A percentile compares a stretch with the other conserved stretches of the same genome.
Conservation (phyloP, 2,113 vertebrate species). For the Sylvilagus bachmani region DNA sequence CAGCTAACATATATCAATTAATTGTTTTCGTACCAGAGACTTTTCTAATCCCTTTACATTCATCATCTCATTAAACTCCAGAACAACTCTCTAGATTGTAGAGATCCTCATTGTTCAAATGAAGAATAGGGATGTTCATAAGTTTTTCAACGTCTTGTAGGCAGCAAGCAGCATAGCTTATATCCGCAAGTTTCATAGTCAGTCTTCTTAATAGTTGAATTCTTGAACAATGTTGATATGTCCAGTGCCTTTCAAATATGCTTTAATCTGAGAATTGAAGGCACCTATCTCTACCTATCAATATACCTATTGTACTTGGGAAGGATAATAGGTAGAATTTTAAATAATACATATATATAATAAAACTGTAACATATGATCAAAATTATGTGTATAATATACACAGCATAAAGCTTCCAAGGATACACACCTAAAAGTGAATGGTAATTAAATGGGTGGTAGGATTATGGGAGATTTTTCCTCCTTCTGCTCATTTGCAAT, state of each 20-base stretch:
- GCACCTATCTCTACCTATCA: not conserved
- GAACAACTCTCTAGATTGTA: not conserved
- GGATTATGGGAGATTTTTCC: not conserved
- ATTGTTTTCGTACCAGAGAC: not conserved
- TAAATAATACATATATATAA: constrained; percentile 40
- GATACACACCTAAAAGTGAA: not conserved
- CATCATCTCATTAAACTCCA: not conserved
- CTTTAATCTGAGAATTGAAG: not conserved
- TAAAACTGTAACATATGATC: constrained; percentile 38
- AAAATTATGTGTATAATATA: constrained; percentile 37
- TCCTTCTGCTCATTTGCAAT: constrained; percentile 70
- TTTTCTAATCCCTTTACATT: constrained; percentile 11
- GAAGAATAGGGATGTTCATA: not conserved
- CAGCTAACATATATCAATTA: not conserved
- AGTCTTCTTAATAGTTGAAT: constrained; percentile 28
- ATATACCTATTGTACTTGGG: not conserved
- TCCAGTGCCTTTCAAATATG: not conserved
- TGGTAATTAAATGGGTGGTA: constrained; percentile 60
- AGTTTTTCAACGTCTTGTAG: not conserved
- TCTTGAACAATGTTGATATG: not conserved
- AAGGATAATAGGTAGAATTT: constrained; percentile 42
- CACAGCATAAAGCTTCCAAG: constrained; percentile 27
- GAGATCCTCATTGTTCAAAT: not conserved
- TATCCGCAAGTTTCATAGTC: not conserved
- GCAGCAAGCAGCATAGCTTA: not conserved